phyloP scores from a whole-genome alignment of 2,888 invertebrate species.

The Aphidoletes aphidimyza region DNA sequence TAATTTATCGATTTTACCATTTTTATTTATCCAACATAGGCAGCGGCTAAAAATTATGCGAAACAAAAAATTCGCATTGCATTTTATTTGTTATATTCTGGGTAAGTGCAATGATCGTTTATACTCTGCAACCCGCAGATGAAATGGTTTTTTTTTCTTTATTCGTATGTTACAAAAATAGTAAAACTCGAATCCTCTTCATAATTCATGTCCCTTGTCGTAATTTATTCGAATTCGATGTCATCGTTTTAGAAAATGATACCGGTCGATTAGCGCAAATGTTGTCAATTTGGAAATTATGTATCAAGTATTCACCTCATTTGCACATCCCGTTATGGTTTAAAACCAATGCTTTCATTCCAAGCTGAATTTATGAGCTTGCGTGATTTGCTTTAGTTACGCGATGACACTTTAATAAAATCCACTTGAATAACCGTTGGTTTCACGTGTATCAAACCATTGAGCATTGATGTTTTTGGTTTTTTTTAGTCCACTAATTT shows the following conservation, averaged over 20 bases:
- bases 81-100: background rate
- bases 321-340: background rate
- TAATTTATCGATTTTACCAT: slow-evolving; percentile 15
- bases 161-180: background rate
- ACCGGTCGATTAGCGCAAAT: slow-evolving; percentile 18
- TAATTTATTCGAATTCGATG: background rate
- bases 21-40: background rate
- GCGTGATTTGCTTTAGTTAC: slow-evolving; percentile 11
- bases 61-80: background rate
- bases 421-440: background rate
- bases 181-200: slow-evolving; percentile 13
- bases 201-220: background rate
- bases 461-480: background rate
- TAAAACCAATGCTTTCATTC: too few relatives aligned
- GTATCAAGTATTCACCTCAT: background rate
- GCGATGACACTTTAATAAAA: background rate
- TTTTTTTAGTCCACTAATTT: background rate
- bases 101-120: too few relatives aligned
- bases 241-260: background rate
- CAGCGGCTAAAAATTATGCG: background rate
- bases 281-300: slow-evolving; percentile 18
- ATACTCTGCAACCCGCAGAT: slow-evolving; percentile 8
- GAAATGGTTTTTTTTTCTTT: background rate
- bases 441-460: background rate
- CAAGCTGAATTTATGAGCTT: slow-evolving; percentile 2